A percentile compares a stretch with the other conserved stretches of the same genome.
phyloP scores from a whole-genome alignment of 2,888 invertebrate species.

The Tenthredo distinguenda region DNA sequence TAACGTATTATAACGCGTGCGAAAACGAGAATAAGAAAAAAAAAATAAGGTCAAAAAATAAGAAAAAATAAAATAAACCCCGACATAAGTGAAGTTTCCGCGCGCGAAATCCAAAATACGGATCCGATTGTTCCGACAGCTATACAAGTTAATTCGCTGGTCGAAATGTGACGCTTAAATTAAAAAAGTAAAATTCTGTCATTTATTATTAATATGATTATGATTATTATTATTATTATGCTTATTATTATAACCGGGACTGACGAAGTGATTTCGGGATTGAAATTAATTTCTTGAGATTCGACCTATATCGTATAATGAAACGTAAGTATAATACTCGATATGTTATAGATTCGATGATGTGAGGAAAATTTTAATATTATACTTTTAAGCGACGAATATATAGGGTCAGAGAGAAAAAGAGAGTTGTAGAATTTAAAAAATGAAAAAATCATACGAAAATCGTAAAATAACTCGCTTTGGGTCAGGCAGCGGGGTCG shows the following conservation, averaged over 20 bases:
- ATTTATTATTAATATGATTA: background rate
- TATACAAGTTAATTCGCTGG: background rate
- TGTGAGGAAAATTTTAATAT: background rate
- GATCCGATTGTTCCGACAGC: background rate
- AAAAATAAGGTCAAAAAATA: background rate
- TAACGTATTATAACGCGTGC: background rate
- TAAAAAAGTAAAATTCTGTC: background rate
- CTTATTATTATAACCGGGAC: background rate
- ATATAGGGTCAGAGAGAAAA: background rate
- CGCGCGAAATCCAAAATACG: background rate
- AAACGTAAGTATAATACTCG: slow-evolving; percentile 40
- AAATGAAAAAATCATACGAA: slow-evolving; percentile 22
- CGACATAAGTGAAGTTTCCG: background rate
- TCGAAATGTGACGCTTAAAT: background rate
- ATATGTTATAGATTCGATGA: background rate
- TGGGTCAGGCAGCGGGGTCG: slow-evolving; percentile 35
- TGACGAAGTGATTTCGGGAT: background rate
- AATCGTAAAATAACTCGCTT: slow-evolving; percentile 27
- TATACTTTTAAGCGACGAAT: background rate
- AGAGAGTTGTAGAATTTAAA: slow-evolving; percentile 5
- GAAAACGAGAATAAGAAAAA: background rate
- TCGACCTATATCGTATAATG: slow-evolving; percentile 11
- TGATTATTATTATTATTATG: background rate
- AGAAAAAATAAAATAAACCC: background rate
- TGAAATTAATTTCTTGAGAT: background rate